Conservation (phyloP, 2,113 vertebrate genomes). For the Macaca mulatta region DNA sequence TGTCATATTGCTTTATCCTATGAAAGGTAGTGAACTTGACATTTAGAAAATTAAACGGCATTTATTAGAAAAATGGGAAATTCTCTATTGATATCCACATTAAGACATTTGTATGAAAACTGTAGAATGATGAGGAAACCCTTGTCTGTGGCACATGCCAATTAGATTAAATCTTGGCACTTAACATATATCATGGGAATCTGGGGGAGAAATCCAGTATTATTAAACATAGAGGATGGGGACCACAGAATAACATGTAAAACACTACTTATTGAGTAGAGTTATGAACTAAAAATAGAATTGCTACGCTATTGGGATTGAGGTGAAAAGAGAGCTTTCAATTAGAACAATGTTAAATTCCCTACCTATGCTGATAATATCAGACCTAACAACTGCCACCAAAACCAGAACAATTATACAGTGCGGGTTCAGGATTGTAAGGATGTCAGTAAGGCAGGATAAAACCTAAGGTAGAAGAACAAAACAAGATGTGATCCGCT, state of each 20-base stretch:
- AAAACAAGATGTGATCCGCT: background rate
- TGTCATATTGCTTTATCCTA: slow-evolving; percentile 4
- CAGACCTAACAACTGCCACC: background rate
- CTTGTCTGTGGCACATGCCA: slow-evolving; percentile 26
- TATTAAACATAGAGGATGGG: slow-evolving; percentile 9
- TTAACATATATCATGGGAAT: slow-evolving; percentile 28
- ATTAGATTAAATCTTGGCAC: background rate
- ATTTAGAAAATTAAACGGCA: slow-evolving; percentile 52
- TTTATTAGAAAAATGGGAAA: slow-evolving; percentile 66
- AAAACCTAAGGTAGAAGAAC: slow-evolving; percentile 19
- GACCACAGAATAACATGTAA: background rate
- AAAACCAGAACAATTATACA: background rate
- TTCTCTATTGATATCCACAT: background rate
- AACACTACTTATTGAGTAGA: background rate
- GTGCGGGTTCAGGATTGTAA: background rate
- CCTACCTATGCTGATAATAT: background rate
- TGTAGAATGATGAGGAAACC: background rate
- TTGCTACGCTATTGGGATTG: background rate
- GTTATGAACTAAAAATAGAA: background rate
- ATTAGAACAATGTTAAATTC: background rate
- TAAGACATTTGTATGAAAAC: slow-evolving; percentile 55
- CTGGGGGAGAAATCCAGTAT: background rate
- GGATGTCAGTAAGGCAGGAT: background rate
- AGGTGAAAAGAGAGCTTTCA: background rate
- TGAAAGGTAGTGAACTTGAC: slow-evolving; percentile 28